These are phyloP conservation scores for Platygyra sinensis DNA, from an alignment of 64 coral and sea anemone species.

Conservation along the genomic window DNA sequence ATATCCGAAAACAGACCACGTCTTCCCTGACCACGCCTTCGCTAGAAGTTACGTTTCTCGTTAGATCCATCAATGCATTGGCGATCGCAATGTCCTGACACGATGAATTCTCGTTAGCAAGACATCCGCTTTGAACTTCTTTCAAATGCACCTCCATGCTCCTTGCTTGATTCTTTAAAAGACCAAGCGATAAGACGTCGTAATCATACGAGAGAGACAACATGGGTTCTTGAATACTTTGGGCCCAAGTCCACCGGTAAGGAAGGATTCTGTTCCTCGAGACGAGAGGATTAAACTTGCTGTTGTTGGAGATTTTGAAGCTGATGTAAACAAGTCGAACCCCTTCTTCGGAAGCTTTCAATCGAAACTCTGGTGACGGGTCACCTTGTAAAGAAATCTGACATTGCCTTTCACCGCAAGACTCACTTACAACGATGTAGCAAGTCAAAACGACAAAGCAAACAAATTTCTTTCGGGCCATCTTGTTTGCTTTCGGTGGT, in stretches of 20 bases:
- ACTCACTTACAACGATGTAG: not conserved
- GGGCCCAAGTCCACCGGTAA: constrained; percentile 36
- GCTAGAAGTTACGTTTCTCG: not conserved
- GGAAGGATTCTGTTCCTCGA: constrained; percentile 37
- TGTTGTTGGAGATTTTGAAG: constrained; percentile 5
- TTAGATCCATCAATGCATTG: constrained; percentile 7
- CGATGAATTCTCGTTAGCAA: constrained; percentile 13
- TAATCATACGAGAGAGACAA: constrained; percentile 39
- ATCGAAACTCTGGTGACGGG: constrained; percentile 14
- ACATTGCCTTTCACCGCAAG: constrained; percentile 15
- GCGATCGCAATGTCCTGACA: constrained; percentile 31
- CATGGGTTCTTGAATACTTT: constrained; percentile 26
- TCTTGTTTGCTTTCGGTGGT: not conserved
- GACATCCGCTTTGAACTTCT: not conserved
- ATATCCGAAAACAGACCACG: constrained; percentile 52
- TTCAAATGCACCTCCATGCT: constrained; percentile 8
- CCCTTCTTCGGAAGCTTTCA: constrained; percentile 21
- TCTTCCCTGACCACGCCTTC: not conserved
- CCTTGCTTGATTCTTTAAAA: constrained; percentile 50
- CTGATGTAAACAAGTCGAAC: constrained; percentile 43
- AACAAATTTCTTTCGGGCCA: not conserved
- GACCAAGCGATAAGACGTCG: constrained; percentile 52
- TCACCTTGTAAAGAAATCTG: not conserved
- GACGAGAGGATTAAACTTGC: constrained; percentile 7
- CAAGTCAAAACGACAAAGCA: not conserved